These are phyloP conservation scores for Micrasema minimum DNA, from an alignment of 1,140 invertebrate genomes.

Conservation along the genomic window DNA sequence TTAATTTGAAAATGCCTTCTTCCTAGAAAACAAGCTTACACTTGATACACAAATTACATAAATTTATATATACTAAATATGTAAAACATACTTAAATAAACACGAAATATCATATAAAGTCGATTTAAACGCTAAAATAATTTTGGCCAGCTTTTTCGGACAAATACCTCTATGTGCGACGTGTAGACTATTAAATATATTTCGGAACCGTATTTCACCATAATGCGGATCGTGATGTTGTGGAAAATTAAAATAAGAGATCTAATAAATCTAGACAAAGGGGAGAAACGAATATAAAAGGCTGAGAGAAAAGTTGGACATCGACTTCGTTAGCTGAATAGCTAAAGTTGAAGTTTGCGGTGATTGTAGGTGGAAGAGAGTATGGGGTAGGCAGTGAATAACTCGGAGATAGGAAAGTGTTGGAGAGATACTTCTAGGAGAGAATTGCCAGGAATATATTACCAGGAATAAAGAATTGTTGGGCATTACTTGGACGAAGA, in stretches of 20 bases:
- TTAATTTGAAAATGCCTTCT: too few species aligned
- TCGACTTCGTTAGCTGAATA: constrained; percentile 51
- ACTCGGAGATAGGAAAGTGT: constrained; percentile 2
- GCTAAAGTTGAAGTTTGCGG: constrained; percentile 46
- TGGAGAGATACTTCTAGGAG: background rate
- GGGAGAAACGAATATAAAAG: constrained; percentile 43
- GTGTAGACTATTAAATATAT: constrained; percentile 45
- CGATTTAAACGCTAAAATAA: too few species aligned
- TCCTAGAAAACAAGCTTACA: too few species aligned
- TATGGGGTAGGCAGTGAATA: constrained; percentile 16
- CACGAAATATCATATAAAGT: too few species aligned
- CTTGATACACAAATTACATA: too few species aligned
- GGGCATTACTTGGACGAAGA: too few species aligned
- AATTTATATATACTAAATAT: too few species aligned
- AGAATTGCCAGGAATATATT: too few species aligned
- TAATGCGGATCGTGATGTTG: constrained; percentile 36
- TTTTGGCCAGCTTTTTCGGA: too few species aligned
- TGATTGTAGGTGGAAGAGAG: constrained; percentile 1
- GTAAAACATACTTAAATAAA: too few species aligned
- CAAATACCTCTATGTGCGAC: too few species aligned
- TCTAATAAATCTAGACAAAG: constrained; percentile 50
- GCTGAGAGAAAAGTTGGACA: constrained; percentile 48
- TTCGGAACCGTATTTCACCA: constrained; percentile 35
- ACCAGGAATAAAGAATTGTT: too few species aligned
- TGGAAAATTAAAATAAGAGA: constrained; percentile 50